Conservation (phyloP, 1,140 invertebrate genomes). For the Drosophila ercepeae region DNA sequence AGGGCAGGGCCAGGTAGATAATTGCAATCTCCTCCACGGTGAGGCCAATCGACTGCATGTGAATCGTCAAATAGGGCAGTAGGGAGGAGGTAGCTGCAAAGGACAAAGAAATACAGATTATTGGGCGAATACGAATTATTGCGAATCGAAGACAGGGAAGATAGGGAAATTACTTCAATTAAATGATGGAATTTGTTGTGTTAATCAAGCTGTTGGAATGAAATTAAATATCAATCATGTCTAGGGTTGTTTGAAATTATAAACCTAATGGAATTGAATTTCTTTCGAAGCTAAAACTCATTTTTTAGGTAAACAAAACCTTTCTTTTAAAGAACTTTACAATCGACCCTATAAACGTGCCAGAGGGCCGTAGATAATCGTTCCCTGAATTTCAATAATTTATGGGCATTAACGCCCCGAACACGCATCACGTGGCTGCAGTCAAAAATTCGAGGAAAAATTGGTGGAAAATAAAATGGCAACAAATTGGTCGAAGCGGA, state of each 20-base stretch:
- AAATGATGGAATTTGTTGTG: constrained; percentile 2
- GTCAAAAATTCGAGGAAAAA: constrained; percentile 17
- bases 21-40: constrained; percentile 93
- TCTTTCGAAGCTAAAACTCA: too few relatives aligned
- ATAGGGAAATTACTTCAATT: constrained; percentile 21
- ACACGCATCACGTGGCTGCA: constrained; percentile 48
- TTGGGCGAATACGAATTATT: constrained; percentile 1
- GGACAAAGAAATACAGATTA: constrained; percentile 39
- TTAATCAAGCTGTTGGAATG: background rate
- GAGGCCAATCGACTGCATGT: constrained; percentile 94
- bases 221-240: constrained; percentile 10
- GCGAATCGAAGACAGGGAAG: constrained; percentile 3
- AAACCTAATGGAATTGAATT: too few relatives aligned
- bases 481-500: constrained; percentile 57
- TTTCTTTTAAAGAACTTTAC: background rate
- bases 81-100: constrained; percentile 90
- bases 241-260: too few relatives aligned
- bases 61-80: constrained; percentile 92
- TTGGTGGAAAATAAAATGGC: constrained; percentile 52
- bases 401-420: constrained; percentile 58
- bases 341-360: background rate
- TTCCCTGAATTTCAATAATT: constrained; percentile 55
- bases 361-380: constrained; percentile 24
- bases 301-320: background rate
- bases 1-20: constrained; percentile 92